A percentile compares a stretch with the other conserved stretches of the same genome.
These are phyloP conservation scores for Heliothis subflexa DNA, from an alignment of 1,140 invertebrate species.

Conservation along the genomic window DNA sequence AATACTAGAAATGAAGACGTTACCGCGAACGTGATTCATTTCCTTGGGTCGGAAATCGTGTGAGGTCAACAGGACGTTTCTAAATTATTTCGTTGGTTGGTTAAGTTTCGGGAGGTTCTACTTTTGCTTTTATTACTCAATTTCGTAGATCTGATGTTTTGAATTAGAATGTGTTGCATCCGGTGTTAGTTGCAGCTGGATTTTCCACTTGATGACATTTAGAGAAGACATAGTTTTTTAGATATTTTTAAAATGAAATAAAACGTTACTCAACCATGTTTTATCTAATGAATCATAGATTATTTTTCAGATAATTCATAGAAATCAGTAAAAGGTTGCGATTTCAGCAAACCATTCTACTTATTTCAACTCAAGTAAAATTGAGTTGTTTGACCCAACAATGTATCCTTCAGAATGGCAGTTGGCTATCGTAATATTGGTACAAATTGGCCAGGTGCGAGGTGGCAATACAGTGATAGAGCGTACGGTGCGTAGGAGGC, in stretches of 20 bases:
- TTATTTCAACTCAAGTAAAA: neutral
- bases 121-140: conserved; percentile 20
- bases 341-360: neutral
- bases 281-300: too few relatives aligned
- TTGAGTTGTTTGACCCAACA: neutral
- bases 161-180: conserved; percentile 9
- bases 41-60: conserved; percentile 35
- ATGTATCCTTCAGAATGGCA: neutral
- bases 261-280: too few relatives aligned
- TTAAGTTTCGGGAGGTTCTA: conserved; percentile 1
- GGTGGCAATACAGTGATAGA: conserved; percentile 1
- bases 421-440: conserved; percentile 13
- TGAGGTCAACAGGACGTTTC: conserved; percentile 39
- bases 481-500: conserved; percentile 54
- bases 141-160: conserved; percentile 10
- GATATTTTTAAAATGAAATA: too few relatives aligned
- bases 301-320: too few relatives aligned
- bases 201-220: neutral
- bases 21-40: conserved; percentile 53
- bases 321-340: neutral
- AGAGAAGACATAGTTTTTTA: too few relatives aligned
- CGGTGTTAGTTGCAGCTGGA: conserved; percentile 9
- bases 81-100: conserved; percentile 32
- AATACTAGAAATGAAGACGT: conserved; percentile 58
- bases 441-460: conserved; percentile 26